Conservation (phyloP, 2,888 invertebrate genomes). For the Heliconius aoede region DNA sequence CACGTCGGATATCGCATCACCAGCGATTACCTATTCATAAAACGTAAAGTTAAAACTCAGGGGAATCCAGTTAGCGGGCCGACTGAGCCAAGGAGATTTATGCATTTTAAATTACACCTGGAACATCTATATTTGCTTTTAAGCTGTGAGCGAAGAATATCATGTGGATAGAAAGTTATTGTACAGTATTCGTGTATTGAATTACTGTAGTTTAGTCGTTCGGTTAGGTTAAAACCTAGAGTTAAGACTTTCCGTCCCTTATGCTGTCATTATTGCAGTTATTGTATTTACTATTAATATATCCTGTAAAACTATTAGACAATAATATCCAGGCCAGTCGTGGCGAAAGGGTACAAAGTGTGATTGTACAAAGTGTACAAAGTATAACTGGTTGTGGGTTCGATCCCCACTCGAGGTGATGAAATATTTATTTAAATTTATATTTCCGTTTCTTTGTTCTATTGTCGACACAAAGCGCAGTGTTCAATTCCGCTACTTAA, state of each 20-base stretch:
- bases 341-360: no score
- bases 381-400: no score
- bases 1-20: constrained; percentile 55
- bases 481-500: no score
- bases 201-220: background rate
- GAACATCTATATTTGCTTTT: constrained; percentile 33
- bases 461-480: no score
- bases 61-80: constrained; percentile 72
- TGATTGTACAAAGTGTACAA: no score
- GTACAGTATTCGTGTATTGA: constrained; percentile 3
- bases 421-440: no score
- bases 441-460: no score
- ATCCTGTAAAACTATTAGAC: no score
- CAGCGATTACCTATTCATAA: constrained; percentile 77
- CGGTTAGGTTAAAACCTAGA: no score
- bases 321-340: no score
- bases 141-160: background rate
- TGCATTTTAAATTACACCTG: constrained; percentile 68
- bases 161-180: background rate
- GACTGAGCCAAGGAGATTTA: constrained; percentile 75
- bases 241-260: background rate
- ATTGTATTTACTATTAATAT: no score
- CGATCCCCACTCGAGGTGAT: no score
- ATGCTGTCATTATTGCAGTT: background rate
- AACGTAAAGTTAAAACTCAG: constrained; percentile 74